phyloP scores from a whole-genome alignment of 53 echinoderm and acorn worm genomes.

The Henricia sp. region DNA sequence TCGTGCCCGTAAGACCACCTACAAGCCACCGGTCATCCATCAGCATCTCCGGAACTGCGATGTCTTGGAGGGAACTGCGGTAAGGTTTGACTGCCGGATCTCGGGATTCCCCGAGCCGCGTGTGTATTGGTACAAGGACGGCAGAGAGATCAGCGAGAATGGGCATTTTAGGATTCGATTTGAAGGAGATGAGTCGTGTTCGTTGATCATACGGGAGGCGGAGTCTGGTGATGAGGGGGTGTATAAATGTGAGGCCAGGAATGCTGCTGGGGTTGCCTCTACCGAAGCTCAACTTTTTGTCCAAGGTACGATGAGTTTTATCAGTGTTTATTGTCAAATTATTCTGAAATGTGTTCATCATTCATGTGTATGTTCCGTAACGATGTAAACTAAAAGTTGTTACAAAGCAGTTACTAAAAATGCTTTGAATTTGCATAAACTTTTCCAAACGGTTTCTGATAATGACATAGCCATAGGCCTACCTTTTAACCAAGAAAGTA shows the following conservation, averaged over 20 bases:
- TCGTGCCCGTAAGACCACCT: constrained; percentile 51
- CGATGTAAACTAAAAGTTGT: too few relatives aligned
- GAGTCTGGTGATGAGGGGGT: constrained; percentile 79
- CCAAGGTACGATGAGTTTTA: constrained; percentile 75
- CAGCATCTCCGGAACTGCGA: constrained; percentile 79
- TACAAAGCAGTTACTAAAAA: too few relatives aligned
- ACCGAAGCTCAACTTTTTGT: constrained; percentile 83
- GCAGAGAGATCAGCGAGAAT: constrained; percentile 66
- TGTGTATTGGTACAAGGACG: constrained; percentile 90
- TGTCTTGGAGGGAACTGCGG: constrained; percentile 72
- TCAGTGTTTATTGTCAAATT: neutral
- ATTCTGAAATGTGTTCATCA: too few relatives aligned
- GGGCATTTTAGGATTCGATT: constrained; percentile 62
- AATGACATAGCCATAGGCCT: too few relatives aligned
- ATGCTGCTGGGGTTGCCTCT: constrained; percentile 79
- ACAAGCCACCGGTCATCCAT: constrained; percentile 79
- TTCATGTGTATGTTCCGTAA: too few relatives aligned
- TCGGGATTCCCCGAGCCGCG: constrained; percentile 83
- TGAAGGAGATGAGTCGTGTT: constrained; percentile 62
- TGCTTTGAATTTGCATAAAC: too few relatives aligned
- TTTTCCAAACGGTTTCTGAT: too few relatives aligned
- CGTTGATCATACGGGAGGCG: constrained; percentile 63
- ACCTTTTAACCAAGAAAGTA: too few relatives aligned
- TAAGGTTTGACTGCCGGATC: constrained; percentile 78
- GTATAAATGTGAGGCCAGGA: constrained; percentile 89